Percentiles rank a stretch among this genome's conserved stretches.
Evolutionary conservation across 2,797 vertebrate genomes (phyloP).

Genomic region (Sciaenops ocellatus): DNA sequence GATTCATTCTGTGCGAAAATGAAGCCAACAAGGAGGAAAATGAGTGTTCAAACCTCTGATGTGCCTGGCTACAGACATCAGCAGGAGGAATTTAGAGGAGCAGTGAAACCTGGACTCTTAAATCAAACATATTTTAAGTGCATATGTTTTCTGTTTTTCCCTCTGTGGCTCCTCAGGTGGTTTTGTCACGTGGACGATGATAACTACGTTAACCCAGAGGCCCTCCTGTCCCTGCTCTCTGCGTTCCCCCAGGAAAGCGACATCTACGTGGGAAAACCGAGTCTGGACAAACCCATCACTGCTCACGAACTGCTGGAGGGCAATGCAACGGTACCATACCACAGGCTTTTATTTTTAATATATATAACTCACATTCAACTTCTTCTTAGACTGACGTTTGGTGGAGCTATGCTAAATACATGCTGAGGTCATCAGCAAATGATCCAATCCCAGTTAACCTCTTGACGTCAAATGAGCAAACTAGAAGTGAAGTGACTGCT

Average conservation of each 20-base stretch:
- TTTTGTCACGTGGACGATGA: conserved; percentile 96
- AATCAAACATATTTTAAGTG: not conserved
- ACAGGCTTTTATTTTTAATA: not conserved
- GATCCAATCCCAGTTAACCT: not conserved
- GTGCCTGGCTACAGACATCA: not conserved
- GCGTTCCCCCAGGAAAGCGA: conserved; percentile 81
- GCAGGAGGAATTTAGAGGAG: not conserved
- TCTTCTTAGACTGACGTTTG: not conserved
- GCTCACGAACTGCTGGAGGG: conserved; percentile 85
- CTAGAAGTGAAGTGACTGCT: too few relatives aligned
- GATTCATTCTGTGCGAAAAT: not conserved
- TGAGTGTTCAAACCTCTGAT: not conserved
- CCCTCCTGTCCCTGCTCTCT: conserved; percentile 86
- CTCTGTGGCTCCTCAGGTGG: conserved; percentile 84
- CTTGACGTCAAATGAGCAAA: not conserved
- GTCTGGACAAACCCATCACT: conserved; percentile 91
- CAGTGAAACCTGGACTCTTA: not conserved
- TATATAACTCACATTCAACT: not conserved
- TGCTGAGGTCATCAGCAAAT: too few relatives aligned
- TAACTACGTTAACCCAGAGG: conserved; percentile 91
- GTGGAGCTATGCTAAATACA: too few relatives aligned
- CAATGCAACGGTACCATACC: conserved; percentile 86
- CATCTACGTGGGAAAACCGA: conserved; percentile 92
- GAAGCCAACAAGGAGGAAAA: conserved; percentile 24
- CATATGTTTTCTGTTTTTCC: not conserved